Percentiles rank a stretch among this genome's conserved stretches.
Conservation (phyloP, 1,140 invertebrate species). For the Saccostrea echinata region DNA sequence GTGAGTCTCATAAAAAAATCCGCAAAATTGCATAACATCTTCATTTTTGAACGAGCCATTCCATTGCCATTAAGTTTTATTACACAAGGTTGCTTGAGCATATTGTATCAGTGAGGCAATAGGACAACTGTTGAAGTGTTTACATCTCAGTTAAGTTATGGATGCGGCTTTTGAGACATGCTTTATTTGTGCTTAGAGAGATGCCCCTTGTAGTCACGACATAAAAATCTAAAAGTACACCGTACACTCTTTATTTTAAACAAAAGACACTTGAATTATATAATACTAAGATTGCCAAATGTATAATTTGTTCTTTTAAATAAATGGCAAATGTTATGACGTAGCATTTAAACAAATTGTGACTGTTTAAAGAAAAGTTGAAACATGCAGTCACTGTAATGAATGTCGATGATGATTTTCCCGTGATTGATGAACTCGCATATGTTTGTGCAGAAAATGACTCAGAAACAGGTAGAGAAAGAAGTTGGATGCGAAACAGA, state of each 20-base stretch:
- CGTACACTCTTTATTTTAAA: not conserved
- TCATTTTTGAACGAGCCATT: not conserved
- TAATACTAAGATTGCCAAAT: too few species aligned
- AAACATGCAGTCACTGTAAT: too few species aligned
- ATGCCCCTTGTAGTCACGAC: not conserved
- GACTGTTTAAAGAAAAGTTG: too few species aligned
- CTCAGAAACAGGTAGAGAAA: too few species aligned
- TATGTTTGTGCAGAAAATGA: too few species aligned
- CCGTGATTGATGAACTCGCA: too few species aligned
- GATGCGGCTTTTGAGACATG: not conserved
- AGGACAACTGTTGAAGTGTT: slow-evolving; percentile 12
- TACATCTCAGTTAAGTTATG: not conserved
- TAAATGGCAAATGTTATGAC: too few species aligned
- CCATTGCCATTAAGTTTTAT: not conserved
- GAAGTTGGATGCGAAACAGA: too few species aligned
- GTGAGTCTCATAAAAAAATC: not conserved
- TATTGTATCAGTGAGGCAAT: not conserved
- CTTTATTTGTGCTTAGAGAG: not conserved
- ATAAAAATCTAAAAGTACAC: not conserved
- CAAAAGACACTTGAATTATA: not conserved
- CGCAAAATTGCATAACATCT: not conserved
- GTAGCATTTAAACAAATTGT: too few species aligned
- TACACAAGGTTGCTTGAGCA: not conserved
- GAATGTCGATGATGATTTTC: too few species aligned
- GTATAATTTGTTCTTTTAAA: too few species aligned